Evolutionary conservation across 2,113 vertebrate species (phyloP).

Genomic region (Pygoscelis adeliae): DNA sequence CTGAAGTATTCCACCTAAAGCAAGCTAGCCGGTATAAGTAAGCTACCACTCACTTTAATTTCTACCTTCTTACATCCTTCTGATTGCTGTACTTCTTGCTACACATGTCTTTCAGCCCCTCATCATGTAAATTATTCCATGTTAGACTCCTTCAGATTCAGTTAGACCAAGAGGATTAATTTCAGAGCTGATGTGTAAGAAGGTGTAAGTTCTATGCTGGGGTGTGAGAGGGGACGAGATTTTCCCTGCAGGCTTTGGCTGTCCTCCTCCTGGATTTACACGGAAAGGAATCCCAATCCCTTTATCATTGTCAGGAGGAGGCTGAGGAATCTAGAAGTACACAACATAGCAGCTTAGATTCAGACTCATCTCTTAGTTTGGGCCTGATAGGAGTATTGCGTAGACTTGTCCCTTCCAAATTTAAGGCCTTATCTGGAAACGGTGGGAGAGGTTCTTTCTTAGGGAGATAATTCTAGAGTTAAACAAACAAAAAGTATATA

Average conservation of each 20-base stretch:
- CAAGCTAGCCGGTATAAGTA: neutral
- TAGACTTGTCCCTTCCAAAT: neutral
- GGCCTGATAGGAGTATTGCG: neutral
- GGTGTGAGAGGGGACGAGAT: neutral
- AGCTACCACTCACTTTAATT: neutral
- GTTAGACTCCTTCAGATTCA: neutral
- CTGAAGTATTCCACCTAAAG: neutral
- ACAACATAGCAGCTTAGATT: neutral
- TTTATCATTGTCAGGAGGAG: neutral
- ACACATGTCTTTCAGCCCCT: neutral
- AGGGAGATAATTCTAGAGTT: neutral
- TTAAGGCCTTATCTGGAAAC: neutral
- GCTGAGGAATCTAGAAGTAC: neutral
- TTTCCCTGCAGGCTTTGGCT: neutral
- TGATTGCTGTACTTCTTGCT: neutral
- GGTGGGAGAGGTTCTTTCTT: neutral
- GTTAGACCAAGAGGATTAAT: neutral
- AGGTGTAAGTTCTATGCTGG: neutral
- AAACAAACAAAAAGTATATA: neutral
- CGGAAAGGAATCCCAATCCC: neutral
- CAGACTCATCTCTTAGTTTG: neutral
- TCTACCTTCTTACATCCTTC: neutral
- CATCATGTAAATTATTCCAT: neutral
- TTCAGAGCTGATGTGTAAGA: neutral
- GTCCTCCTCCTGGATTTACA: constrained; percentile 3